Evolutionary conservation across 2,797 vertebrate genomes (phyloP).

Genomic region (Discoglossus pictus): DNA sequence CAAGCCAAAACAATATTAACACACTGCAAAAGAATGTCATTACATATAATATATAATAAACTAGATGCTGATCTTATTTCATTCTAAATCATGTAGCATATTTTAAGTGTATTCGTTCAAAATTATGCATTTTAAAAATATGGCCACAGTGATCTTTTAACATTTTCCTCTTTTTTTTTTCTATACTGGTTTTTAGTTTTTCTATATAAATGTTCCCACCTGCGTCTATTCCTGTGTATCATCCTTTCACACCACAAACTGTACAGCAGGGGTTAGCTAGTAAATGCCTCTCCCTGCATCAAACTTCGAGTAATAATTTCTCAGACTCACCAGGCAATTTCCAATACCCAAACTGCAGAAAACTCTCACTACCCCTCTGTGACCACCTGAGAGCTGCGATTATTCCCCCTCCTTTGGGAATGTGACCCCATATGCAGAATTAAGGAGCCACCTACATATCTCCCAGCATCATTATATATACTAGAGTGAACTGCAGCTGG

Average conservation of each 20-base stretch:
- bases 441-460: conserved; percentile 59
- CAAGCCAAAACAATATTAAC: no score
- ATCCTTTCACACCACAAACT: conserved; percentile 4
- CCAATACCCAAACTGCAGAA: conserved; percentile 48
- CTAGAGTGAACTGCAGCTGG: conserved; percentile 64
- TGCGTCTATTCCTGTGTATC: conserved; percentile 28
- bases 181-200: background rate
- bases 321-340: conserved; percentile 51
- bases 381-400: conserved; percentile 60
- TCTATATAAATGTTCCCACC: conserved; percentile 24
- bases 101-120: no score
- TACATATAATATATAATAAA: no score
- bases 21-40: no score
- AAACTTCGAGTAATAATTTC: conserved; percentile 52
- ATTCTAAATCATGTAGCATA: no score
- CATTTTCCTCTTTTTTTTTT: no score
- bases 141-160: no score
- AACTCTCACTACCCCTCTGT: conserved; percentile 55
- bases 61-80: no score
- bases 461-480: conserved; percentile 67
- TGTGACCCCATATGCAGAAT: conserved; percentile 56
- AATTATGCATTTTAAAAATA: no score
- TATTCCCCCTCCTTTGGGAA: conserved; percentile 62
- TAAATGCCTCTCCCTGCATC: conserved; percentile 38
- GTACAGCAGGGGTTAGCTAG: conserved; percentile 13